These are phyloP conservation scores for Loriculus beryllinus DNA, from an alignment of 2,797 vertebrate genomes.

Conservation along the genomic window DNA sequence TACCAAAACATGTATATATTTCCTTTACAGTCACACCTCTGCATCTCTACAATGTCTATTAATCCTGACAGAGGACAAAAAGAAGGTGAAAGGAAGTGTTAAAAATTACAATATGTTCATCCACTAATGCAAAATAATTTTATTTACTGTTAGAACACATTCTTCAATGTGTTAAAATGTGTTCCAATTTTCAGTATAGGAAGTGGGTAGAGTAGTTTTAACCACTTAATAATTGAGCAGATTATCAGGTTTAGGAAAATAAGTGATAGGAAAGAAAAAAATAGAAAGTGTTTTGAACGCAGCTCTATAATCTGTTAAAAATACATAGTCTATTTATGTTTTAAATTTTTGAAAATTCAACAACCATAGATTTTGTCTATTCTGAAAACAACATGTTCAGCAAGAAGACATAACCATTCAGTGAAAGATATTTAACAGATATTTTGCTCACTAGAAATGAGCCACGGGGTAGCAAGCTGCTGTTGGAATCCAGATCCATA, in stretches of 20 bases:
- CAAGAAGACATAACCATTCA: neutral
- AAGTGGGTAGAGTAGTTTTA: neutral
- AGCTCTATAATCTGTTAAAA: neutral
- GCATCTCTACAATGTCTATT: neutral
- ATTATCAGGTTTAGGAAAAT: neutral
- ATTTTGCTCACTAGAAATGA: neutral
- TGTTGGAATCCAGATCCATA: neutral
- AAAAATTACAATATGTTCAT: neutral
- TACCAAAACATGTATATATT: rapidly evolving
- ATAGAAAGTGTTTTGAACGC: neutral
- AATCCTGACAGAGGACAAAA: neutral
- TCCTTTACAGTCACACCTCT: neutral
- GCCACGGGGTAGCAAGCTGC: neutral
- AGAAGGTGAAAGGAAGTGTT: neutral
- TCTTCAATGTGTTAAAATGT: neutral
- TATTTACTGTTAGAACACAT: neutral
- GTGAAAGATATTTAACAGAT: neutral
- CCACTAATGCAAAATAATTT: neutral
- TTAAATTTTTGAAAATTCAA: neutral
- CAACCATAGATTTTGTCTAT: neutral
- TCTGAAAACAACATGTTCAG: neutral
- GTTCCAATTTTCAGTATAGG: neutral
- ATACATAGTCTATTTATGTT: neutral
- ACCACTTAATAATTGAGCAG: neutral
- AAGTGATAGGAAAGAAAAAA: neutral